These are phyloP conservation scores for Gymnocheta viridis DNA, from an alignment of 2,888 invertebrate species.

Conservation along the genomic window DNA sequence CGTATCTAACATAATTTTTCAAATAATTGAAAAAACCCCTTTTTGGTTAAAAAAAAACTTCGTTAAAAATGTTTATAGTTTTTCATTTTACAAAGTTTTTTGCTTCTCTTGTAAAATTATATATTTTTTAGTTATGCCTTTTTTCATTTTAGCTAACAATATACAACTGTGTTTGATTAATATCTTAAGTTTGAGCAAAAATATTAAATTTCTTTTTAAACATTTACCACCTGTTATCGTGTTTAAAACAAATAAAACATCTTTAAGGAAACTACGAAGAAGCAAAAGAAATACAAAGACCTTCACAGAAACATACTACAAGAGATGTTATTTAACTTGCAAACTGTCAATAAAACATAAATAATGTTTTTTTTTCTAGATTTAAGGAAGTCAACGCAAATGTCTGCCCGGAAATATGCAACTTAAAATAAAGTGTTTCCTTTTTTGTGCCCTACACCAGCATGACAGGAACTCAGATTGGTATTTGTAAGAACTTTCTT, in stretches of 20 bases:
- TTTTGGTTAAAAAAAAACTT: no score
- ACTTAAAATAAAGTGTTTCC: neutral
- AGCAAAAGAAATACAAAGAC: neutral
- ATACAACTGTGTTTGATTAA: neutral
- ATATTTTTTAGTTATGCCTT: no score
- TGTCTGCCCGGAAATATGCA: neutral
- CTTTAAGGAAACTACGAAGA: neutral
- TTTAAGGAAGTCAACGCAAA: neutral
- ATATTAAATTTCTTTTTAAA: neutral
- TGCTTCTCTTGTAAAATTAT: no score
- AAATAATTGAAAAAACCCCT: no score
- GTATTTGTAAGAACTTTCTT: neutral
- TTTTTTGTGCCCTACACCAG: neutral
- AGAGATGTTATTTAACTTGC: neutral
- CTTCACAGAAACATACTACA: neutral
- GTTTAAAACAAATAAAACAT: neutral
- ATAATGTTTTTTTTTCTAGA: neutral
- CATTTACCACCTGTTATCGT: neutral
- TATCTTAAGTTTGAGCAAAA: no score
- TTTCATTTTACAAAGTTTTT: no score
- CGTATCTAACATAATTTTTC: no score
- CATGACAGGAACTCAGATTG: neutral
- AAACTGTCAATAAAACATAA: constrained; percentile 2
- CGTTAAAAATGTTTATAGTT: no score
- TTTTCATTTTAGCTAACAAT: no score